These are phyloP conservation scores for Romanomermis culicivorax DNA, from an alignment of 2,888 invertebrate genomes.

Conservation along the genomic window DNA sequence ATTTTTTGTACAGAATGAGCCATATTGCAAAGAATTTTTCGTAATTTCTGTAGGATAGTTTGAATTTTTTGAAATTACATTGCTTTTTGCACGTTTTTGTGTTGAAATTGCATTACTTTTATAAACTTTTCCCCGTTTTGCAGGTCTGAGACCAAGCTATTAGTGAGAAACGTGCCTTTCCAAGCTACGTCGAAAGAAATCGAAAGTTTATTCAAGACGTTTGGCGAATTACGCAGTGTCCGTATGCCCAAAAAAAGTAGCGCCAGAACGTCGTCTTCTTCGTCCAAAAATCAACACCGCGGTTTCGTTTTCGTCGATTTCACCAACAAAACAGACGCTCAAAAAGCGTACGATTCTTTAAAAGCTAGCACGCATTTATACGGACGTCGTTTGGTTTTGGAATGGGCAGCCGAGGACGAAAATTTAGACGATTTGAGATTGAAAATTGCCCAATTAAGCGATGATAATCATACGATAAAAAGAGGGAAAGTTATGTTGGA, in stretches of 20 bases:
- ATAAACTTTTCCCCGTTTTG: too few species aligned
- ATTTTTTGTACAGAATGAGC: too few species aligned
- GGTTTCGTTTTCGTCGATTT: slow-evolving; percentile 95
- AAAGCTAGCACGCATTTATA: slow-evolving; percentile 92
- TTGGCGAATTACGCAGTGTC: slow-evolving; percentile 72
- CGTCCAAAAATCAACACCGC: slow-evolving; percentile 41
- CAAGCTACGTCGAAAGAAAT: slow-evolving; percentile 47
- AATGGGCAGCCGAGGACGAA: slow-evolving; percentile 68
- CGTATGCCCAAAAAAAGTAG: slow-evolving; percentile 66
- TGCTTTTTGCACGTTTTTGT: too few species aligned
- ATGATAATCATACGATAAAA: neutral
- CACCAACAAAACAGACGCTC: slow-evolving; percentile 64
- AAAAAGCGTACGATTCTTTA: slow-evolving; percentile 76
- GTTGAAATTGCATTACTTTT: too few species aligned
- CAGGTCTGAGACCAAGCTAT: slow-evolving; percentile 57
- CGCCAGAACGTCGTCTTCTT: neutral
- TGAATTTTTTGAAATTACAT: too few species aligned
- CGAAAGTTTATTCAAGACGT: slow-evolving; percentile 43
- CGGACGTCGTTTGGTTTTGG: slow-evolving; percentile 73
- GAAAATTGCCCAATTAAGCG: slow-evolving; percentile 45
- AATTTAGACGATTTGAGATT: slow-evolving; percentile 57
- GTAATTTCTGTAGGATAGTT: too few species aligned
- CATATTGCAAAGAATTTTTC: too few species aligned
- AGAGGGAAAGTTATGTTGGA: neutral
- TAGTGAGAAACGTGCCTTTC: slow-evolving; percentile 85